Base-by-base conservation (phyloP, 2,113 vertebrate species). In the Athene noctua region DNA sequence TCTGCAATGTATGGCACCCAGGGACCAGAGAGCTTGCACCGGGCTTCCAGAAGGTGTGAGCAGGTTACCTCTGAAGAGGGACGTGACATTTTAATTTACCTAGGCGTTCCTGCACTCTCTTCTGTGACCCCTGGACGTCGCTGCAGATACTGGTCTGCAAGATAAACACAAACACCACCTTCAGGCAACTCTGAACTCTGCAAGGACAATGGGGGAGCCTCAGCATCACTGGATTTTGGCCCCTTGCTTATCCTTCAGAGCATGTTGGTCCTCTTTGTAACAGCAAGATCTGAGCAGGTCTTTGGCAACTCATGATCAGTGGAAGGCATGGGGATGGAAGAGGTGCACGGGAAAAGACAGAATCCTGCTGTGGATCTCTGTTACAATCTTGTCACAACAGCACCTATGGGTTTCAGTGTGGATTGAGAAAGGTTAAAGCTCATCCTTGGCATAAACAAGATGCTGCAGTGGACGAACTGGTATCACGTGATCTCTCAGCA, bases 351-450 rank as follows among this genome's bases (percentile, higher is more conserved):
- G 21, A 34, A 52, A 72, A 71, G 63, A 18, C 72, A 66, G 92
- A 89, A 71, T 40, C 85, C 80, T 59, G 57, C 89, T 42, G 25
- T 22, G 63, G 96, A 91, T 85, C 90, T 79, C 55, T 57, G 54
- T 75, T 71, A 90, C 67, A 54, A 26, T 13, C 61, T 15, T 32
- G 70, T 79, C 57, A 90, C 29, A 21, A 54, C 57, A 85, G 91
- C 73, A 94, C 79, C 86, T 30, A 6, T 34, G 19, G 63, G 62
- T 80, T 92, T 75, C 25, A 51, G 32, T 2, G 36, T 6, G 32
- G 54, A 68, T 36, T 0, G 16, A 78, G 93, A 97, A n/a, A 97
- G 51, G 80, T 98, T 98, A 98, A 97, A 99, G 98, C 97, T 99
- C 98, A 97, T 98, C 97, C 97, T 98, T 97, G 97, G 97, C 86